Conservation (phyloP, 2,888 invertebrate genomes). For the Drosophila atripex region DNA sequence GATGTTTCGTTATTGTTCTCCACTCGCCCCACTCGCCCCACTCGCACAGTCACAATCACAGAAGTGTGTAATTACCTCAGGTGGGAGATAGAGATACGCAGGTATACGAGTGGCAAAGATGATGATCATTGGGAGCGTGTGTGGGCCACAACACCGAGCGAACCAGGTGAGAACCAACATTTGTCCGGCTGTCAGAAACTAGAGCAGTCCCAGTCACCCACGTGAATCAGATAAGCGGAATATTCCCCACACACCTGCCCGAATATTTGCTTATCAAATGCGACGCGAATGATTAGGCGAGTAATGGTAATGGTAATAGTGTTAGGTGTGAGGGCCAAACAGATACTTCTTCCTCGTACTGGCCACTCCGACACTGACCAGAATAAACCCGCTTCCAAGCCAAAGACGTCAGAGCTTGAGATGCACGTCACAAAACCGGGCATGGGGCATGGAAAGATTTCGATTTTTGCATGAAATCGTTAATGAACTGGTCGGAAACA, state of each 20-base stretch:
- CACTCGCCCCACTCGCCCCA: background rate
- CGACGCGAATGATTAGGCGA: background rate
- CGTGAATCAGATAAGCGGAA: constrained; percentile 44
- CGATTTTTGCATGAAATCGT: constrained; percentile 35
- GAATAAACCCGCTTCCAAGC: constrained; percentile 15
- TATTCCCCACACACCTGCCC: constrained; percentile 2
- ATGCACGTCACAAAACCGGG: constrained; percentile 11
- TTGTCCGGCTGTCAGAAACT: constrained; percentile 41
- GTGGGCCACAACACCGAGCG: constrained; percentile 9
- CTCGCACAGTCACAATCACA: too few relatives aligned
- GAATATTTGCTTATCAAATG: constrained; percentile 18
- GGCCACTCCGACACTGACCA: constrained; percentile 2
- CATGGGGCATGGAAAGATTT: constrained; percentile 30
- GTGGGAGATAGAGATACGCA: constrained; percentile 17
- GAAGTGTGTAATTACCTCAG: too few relatives aligned
- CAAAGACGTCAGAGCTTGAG: constrained; percentile 29
- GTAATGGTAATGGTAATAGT: background rate
- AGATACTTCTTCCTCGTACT: background rate
- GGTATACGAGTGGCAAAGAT: constrained; percentile 1
- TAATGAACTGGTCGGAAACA: constrained; percentile 22
- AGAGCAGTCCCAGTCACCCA: constrained; percentile 26
- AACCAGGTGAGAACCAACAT: constrained; percentile 25
- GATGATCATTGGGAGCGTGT: constrained; percentile 21
- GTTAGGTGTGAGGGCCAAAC: constrained; percentile 1
- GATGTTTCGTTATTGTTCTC: constrained; percentile 15